Evolutionary conservation across 2,113 vertebrate species (phyloP), one percentile per base, ranked within the genome.

Genomic region (Lutjanus erythropterus): DNA sequence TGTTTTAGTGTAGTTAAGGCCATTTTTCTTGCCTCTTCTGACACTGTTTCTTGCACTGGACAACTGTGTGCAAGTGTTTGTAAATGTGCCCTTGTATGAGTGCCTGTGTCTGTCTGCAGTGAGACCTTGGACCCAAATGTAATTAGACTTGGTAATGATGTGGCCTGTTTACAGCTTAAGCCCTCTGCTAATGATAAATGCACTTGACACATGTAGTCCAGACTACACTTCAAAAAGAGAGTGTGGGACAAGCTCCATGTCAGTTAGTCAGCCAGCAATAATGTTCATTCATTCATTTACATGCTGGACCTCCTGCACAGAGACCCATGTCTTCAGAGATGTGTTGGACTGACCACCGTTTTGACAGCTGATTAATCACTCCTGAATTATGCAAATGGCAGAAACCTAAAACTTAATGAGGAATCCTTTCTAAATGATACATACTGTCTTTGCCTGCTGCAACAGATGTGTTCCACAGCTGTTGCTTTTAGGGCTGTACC

Each of bases 101-200:
- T 59, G 73, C 65, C 64, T 65, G 72, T 78, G 58, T 84, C 73
- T 80, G 42, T 85, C 69, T 89, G 88, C 91, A 92, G 74, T 60
- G 78, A 88, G 90, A 89, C 89, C 90, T 90, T 84, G 80, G 80
- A 86, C 88, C 52, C 87, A 89, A 90, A 88, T 94, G 66, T 95
- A 95, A 97, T 97, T 95, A 96, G 94, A 95, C 85, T 94, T 91
- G 89, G 90, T 91, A 95, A 95, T 93, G 87, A 92, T 90, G 87
- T 92, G 91, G 94, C 89, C 92, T 95, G 92, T 95, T 96, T 96
- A 94, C 91, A 92, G 91, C 93, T 91, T 84, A 93, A 95, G 93
- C 89, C 86, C 86, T 81, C 59, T 84, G 74, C 88, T 91, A 91
- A 96, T 91, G 95, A 95, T 93, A 89, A 94, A 94, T 93, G 82